Evolutionary conservation across 2,797 vertebrate genomes (phyloP).

Genomic region (Pipistrellus pipistrellus): DNA sequence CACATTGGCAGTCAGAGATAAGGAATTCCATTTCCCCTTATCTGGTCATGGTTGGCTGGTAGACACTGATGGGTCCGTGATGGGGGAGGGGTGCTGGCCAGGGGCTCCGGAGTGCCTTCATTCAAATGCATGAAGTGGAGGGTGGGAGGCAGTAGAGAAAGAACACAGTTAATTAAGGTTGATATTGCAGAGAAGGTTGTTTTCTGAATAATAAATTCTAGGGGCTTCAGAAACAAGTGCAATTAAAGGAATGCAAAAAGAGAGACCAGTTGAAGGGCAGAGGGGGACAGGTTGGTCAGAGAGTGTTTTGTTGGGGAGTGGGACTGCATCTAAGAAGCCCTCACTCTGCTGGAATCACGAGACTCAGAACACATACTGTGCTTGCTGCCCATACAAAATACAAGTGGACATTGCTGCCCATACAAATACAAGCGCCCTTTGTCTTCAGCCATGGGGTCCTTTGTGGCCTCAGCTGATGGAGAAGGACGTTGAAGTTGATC

Average conservation of each 20-base stretch:
- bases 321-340: background rate
- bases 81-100: conserved; percentile 81
- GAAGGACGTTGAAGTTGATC: conserved; percentile 54
- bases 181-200: conserved; percentile 87
- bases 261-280: conserved; percentile 79
- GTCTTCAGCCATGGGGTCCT: conserved; percentile 1
- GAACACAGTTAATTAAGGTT: conserved; percentile 89
- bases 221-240: conserved; percentile 83
- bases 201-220: conserved; percentile 89
- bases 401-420: background rate
- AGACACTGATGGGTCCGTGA: conserved; percentile 82
- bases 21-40: conserved; percentile 91
- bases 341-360: background rate
- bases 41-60: conserved; percentile 87
- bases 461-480: conserved; percentile 27
- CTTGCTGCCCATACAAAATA: background rate
- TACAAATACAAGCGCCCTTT: background rate
- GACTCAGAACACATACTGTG: background rate
- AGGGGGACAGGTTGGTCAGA: conserved; percentile 37
- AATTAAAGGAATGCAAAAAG: conserved; percentile 85
- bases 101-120: conserved; percentile 80
- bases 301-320: background rate
- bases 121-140: conserved; percentile 83
- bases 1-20: conserved; percentile 87
- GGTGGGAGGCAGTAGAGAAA: conserved; percentile 87